Evolutionary conservation across 64 coral and sea anemone genomes (phyloP).

Genomic region (Actinia equina): DNA sequence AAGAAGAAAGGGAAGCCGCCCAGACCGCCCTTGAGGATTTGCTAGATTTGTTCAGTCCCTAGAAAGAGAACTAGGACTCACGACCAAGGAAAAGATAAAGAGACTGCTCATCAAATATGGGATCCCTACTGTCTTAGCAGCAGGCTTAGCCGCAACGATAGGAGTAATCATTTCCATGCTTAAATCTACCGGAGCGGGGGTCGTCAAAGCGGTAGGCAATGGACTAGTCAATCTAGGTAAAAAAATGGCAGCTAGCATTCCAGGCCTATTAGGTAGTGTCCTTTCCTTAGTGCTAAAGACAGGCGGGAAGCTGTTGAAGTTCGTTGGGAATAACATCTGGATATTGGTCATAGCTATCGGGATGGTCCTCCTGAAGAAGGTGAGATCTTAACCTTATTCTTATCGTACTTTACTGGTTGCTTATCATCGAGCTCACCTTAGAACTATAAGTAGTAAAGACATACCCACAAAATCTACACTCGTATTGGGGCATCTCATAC

Average conservation of each 20-base stretch:
- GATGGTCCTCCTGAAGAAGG: not conserved
- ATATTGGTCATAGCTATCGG: not conserved
- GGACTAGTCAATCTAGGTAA: constrained; percentile 16
- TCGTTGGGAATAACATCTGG: constrained; percentile 11
- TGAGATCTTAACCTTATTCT: not conserved
- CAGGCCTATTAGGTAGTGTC: not conserved
- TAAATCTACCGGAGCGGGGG: not conserved
- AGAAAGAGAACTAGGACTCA: not conserved
- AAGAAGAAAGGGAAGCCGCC: too few species aligned
- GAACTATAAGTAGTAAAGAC: too few species aligned
- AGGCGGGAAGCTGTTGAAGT: not conserved
- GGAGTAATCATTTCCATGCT: not conserved
- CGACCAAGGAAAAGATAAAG: not conserved
- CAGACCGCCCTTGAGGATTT: too few species aligned
- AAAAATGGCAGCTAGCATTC: not conserved
- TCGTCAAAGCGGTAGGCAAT: not conserved
- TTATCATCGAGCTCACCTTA: too few species aligned
- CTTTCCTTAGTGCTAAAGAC: not conserved
- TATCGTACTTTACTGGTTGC: too few species aligned
- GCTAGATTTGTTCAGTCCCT: too few species aligned
- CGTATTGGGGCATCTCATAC: too few species aligned
- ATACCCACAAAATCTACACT: too few species aligned
- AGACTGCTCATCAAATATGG: not conserved
- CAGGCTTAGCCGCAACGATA: not conserved
- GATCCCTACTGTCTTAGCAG: not conserved